Conservation (phyloP, 2,797 vertebrate species). For the Danio kyathit region DNA sequence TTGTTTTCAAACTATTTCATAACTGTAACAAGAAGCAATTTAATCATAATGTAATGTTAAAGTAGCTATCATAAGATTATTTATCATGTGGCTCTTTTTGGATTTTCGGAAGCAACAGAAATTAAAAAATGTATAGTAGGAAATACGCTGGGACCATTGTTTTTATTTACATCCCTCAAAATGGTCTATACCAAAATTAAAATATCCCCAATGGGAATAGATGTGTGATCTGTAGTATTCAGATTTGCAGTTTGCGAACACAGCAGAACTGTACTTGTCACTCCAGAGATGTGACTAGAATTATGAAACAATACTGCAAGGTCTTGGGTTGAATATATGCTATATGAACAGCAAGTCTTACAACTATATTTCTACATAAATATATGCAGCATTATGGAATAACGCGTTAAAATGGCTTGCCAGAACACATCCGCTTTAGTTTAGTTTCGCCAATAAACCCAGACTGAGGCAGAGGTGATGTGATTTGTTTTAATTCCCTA, state of each 20-base stretch:
- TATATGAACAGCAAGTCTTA: neutral
- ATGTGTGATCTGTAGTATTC: neutral
- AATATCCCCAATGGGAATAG: neutral
- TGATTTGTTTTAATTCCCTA: constrained; percentile 4
- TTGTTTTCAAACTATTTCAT: too few species aligned
- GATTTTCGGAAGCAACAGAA: too few species aligned
- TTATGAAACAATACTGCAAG: neutral
- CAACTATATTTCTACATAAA: too few species aligned
- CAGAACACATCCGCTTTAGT: constrained; percentile 20
- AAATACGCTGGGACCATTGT: too few species aligned
- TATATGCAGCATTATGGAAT: neutral
- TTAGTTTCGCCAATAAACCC: constrained; percentile 16
- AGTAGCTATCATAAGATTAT: too few species aligned
- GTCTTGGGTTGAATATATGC: neutral
- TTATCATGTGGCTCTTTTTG: too few species aligned
- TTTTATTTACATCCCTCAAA: too few species aligned
- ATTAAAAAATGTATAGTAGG: too few species aligned
- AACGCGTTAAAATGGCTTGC: constrained; percentile 2
- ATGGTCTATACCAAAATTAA: neutral
- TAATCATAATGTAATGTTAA: too few species aligned
- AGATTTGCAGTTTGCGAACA: neutral
- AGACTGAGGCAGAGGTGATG: constrained; percentile 16
- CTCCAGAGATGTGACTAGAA: neutral
- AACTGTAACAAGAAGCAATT: too few species aligned
- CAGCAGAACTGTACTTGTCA: neutral